Conservation (phyloP, 2,113 vertebrate genomes). For the Petromus typicus region DNA sequence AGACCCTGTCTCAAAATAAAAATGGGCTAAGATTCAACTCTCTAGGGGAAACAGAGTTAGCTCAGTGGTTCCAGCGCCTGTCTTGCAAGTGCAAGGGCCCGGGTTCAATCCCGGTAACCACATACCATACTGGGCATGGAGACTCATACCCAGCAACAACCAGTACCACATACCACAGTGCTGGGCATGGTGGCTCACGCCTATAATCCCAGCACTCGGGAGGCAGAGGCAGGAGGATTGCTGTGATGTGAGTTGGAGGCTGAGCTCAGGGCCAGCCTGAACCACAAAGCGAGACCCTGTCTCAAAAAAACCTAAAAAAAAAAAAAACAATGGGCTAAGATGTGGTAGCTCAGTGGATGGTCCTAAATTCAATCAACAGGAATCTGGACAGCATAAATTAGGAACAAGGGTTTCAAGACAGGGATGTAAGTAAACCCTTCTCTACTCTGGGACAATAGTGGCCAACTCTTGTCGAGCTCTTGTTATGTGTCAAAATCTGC, state of each 20-base stretch:
- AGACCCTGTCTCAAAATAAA: too few relatives aligned
- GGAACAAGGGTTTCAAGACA: conserved; percentile 16
- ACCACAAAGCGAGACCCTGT: background rate
- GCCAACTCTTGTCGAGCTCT: conserved; percentile 5
- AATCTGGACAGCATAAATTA: background rate
- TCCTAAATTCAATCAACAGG: background rate
- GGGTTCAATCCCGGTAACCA: too few relatives aligned
- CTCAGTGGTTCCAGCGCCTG: too few relatives aligned
- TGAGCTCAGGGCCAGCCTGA: background rate
- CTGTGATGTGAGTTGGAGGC: too few relatives aligned
- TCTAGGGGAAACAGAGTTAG: too few relatives aligned
- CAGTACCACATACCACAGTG: too few relatives aligned
- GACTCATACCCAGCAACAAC: too few relatives aligned
- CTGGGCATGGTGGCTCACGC: background rate
- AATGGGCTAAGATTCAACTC: too few relatives aligned
- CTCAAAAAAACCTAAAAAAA: background rate
- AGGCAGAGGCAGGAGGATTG: background rate
- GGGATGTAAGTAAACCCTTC: conserved; percentile 48
- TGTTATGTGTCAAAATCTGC: conserved; percentile 35
- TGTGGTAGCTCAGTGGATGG: background rate
- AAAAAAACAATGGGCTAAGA: background rate
- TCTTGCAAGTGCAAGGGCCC: too few relatives aligned
- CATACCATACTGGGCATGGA: too few relatives aligned
- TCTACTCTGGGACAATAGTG: background rate
- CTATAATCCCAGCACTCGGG: background rate